Evolutionary conservation across 2,797 vertebrate genomes (phyloP), one percentile per base, ranked within the genome.

Genomic region (Microctenopoma steveboyesi): DNA sequence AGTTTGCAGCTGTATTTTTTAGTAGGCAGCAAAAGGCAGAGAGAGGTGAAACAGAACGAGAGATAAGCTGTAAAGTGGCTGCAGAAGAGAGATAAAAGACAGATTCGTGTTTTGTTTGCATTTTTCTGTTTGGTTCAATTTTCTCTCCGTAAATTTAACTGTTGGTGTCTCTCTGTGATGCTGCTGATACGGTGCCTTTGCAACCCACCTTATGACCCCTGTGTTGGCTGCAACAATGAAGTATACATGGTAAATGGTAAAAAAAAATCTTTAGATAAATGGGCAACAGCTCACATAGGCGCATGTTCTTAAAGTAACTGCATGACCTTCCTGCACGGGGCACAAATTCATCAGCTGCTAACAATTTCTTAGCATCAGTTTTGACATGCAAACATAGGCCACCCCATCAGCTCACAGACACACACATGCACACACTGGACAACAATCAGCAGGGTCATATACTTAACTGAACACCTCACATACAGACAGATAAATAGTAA

Each of bases 1-100:
- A 87, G 84, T 91, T 83, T 86, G 79, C 63, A 76, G 72, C 79
- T 62, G 80, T 74, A 74, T 80, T 85, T 87, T 84, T 87, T 60
- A 82, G 74, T 70, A 52, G 67, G 68, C 72, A 76, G 82, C 76
- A 72, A 83, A 80, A 83, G 62, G 70, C 67, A 54, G 69, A 4
- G 63, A 76, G 43, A 83, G 77, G 76, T 78, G 68, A 78, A 72
- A 64, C 59, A 54, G 73, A 79, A 68, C 56, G 43, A 22, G 48
- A 78, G 78, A 88, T 83, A 86, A 84, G 79, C 64, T 58, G 60
- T 16, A 57, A 40, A 43, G 67, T 76, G 50, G 53, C 68, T 76
- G 72, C 35, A 56, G 53, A 59, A 30, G 18, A 45, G 37, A 80
- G 68, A 87, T 78, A 81, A 86, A 81, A 78, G 37, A 68, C 52